phyloP scores from a whole-genome alignment of 1,140 invertebrate genomes.

The Saccostrea cuccullata region DNA sequence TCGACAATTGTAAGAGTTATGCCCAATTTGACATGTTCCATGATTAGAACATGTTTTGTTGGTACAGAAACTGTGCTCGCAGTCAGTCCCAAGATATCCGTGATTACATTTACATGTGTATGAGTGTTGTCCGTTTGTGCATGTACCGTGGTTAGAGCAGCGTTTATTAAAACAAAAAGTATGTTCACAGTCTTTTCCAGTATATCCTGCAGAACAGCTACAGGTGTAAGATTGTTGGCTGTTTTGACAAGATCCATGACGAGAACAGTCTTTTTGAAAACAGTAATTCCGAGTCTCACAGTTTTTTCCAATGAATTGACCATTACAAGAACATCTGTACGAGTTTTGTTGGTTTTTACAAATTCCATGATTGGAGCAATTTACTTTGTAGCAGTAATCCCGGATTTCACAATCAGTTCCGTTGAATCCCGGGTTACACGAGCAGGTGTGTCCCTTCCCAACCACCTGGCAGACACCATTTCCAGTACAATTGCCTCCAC shows the following conservation, averaged over 20 bases:
- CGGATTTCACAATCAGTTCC: conserved; percentile 98
- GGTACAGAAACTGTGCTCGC: too few species aligned
- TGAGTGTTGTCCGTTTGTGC: not conserved
- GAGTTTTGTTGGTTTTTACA: not conserved
- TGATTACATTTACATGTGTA: not conserved
- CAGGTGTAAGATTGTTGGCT: too few species aligned
- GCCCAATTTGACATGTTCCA: too few species aligned
- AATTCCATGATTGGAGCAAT: not conserved
- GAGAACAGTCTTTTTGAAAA: not conserved
- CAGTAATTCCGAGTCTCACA: not conserved
- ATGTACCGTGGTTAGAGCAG: not conserved
- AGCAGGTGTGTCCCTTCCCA: conserved; percentile 67
- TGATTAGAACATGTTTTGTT: too few species aligned
- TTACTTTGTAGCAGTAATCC: too few species aligned
- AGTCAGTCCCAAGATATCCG: not conserved
- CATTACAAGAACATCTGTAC: not conserved
- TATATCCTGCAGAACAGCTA: too few species aligned
- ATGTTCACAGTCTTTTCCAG: too few species aligned
- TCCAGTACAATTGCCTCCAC: conserved; percentile 83
- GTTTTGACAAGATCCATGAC: too few species aligned
- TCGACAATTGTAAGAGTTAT: not conserved
- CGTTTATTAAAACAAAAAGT: not conserved
- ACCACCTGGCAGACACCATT: conserved; percentile 95
- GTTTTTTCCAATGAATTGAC: not conserved
- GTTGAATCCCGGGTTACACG: conserved; percentile 94